A percentile compares a stretch with the other conserved stretches of the same genome.
These are phyloP conservation scores for Arctia plantaginis DNA, from an alignment of 2,888 invertebrate genomes.

Conservation along the genomic window DNA sequence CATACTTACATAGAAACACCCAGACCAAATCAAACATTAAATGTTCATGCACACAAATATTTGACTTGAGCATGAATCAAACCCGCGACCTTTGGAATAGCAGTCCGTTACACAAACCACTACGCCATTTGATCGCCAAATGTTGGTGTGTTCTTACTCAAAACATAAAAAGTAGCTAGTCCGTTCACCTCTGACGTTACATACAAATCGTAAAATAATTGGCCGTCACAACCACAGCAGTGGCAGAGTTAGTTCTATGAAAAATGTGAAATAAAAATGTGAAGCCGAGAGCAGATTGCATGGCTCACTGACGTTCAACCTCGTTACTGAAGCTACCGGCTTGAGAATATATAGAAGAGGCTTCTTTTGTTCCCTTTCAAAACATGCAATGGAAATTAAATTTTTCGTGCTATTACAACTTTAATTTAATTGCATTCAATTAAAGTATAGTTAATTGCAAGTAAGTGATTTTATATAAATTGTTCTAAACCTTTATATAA, in stretches of 20 bases:
- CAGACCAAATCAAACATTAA: too few relatives aligned
- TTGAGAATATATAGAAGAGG: constrained; percentile 21
- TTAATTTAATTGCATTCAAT: background rate
- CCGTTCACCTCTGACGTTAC: constrained; percentile 15
- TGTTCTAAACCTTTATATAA: too few relatives aligned
- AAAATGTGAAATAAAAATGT: constrained; percentile 45
- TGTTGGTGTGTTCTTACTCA: too few relatives aligned
- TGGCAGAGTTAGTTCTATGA: constrained; percentile 40
- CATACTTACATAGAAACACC: too few relatives aligned
- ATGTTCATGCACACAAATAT: too few relatives aligned
- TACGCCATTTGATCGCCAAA: too few relatives aligned
- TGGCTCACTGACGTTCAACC: constrained; percentile 43
- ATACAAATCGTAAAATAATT: constrained; percentile 46
- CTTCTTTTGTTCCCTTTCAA: background rate
- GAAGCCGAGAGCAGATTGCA: constrained; percentile 39
- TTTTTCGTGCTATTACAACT: background rate
- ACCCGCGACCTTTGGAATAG: too few relatives aligned
- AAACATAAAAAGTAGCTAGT: constrained; percentile 5
- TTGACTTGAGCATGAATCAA: too few relatives aligned
- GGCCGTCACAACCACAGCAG: constrained; percentile 44
- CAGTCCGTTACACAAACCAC: too few relatives aligned
- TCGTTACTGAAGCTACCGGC: constrained; percentile 36
- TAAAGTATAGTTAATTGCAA: background rate
- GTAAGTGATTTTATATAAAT: too few relatives aligned
- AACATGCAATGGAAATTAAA: background rate